Evolutionary conservation across 2,888 invertebrate species (phyloP).

Genomic region (Tenodera sinensis): DNA sequence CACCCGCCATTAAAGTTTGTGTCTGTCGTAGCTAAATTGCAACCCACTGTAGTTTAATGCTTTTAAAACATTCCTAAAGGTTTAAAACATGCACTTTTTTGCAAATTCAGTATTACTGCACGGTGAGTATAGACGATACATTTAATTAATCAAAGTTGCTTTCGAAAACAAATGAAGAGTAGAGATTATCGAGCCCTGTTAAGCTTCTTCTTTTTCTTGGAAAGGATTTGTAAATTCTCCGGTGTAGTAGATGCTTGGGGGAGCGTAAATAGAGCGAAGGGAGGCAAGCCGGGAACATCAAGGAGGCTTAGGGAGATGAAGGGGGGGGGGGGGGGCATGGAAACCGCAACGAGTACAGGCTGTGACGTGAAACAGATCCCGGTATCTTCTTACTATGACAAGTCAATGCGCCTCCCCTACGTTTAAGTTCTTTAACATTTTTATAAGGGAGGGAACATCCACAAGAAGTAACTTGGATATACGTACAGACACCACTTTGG

Average conservation of each 20-base stretch:
- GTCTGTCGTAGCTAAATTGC: no score
- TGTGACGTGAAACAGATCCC: not conserved
- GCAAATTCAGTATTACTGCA: no score
- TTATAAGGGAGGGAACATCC: not conserved
- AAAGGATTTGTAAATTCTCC: slow-evolving; percentile 9
- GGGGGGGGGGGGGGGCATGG: not conserved
- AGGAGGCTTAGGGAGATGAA: not conserved
- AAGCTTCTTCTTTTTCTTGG: not conserved
- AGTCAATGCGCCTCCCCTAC: not conserved
- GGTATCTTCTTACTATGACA: not conserved
- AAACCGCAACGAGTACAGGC: not conserved
- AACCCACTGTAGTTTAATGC: no score
- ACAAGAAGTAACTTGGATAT: not conserved
- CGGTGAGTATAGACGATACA: no score
- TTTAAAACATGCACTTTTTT: no score
- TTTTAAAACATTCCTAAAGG: no score
- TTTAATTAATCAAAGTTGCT: no score
- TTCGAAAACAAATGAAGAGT: not conserved
- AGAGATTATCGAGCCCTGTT: not conserved
- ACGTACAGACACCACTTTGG: no score
- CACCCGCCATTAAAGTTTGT: no score
- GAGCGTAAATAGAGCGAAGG: slow-evolving; percentile 4
- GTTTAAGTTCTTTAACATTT: not conserved
- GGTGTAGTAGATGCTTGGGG: not conserved
- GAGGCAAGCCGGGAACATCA: not conserved